phyloP scores from a whole-genome alignment of 30 jellyfish, hydroid and myxozoan species.

The Chrysaora quinquecirrha region DNA sequence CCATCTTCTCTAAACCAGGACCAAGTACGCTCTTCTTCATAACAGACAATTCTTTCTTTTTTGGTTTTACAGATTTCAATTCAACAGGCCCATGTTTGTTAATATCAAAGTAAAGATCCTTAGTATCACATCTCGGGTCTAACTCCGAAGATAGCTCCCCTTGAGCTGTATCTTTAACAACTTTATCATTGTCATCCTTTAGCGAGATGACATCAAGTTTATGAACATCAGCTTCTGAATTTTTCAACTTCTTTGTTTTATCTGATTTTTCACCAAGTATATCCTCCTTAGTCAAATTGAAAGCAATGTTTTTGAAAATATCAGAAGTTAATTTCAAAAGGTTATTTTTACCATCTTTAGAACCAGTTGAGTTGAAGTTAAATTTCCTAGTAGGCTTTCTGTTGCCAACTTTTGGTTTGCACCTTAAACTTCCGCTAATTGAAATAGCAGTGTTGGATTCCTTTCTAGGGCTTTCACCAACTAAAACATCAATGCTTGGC shows the following conservation, averaged over 20 bases:
- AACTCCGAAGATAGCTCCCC: slow-evolving; percentile 59
- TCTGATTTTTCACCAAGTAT: neutral
- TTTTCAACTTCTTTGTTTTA: too few species aligned
- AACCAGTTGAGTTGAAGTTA: neutral
- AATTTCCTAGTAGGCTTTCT: neutral
- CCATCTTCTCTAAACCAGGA: slow-evolving; percentile 78
- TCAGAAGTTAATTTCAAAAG: slow-evolving; percentile 47
- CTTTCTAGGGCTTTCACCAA: too few species aligned
- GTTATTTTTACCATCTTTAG: neutral
- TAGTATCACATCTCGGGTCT: slow-evolving; percentile 25
- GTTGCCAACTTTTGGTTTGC: neutral
- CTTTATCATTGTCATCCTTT: slow-evolving; percentile 1
- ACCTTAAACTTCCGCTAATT: too few species aligned
- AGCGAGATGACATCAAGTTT: slow-evolving; percentile 37
- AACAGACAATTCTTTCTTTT: slow-evolving; percentile 27
- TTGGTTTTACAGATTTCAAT: too few species aligned
- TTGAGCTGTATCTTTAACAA: neutral
- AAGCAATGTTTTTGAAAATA: slow-evolving; percentile 29
- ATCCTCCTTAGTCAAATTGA: slow-evolving; percentile 49
- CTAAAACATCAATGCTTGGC: too few species aligned
- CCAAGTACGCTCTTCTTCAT: slow-evolving; percentile 73
- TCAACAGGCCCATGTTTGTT: slow-evolving; percentile 13
- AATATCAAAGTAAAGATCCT: slow-evolving; percentile 42
- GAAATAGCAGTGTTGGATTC: too few species aligned
- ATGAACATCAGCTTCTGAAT: neutral